Percentiles rank a stretch among this genome's conserved stretches.
phyloP scores from a whole-genome alignment of 2,888 invertebrate genomes.

The Ophraella communa region DNA sequence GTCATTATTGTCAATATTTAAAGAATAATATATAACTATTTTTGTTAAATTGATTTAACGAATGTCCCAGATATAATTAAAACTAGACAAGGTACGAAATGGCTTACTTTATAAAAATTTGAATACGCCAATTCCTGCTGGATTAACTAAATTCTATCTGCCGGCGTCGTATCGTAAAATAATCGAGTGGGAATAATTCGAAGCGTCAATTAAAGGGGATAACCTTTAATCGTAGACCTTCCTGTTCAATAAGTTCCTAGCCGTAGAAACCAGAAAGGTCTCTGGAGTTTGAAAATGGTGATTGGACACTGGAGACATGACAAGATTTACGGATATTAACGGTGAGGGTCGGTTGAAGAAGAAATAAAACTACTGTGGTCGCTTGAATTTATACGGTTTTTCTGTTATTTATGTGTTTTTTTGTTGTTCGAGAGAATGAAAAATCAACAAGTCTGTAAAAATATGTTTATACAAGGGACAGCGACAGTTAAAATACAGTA shows the following conservation, averaged over 20 bases:
- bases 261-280: constrained; percentile 16
- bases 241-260: constrained; percentile 33
- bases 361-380: constrained; percentile 1
- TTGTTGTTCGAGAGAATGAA: too few relatives aligned
- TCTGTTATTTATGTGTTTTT: not conserved
- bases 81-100: too few relatives aligned
- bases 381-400: not conserved
- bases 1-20: too few relatives aligned
- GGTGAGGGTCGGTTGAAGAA: constrained; percentile 13
- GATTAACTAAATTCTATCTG: not conserved
- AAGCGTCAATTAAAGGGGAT: constrained; percentile 31
- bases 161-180: not conserved
- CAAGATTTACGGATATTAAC: constrained; percentile 25
- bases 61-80: too few relatives aligned
- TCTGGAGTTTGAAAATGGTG: constrained; percentile 19
- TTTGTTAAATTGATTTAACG: too few relatives aligned
- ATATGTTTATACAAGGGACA: too few relatives aligned
- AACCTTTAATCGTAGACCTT: constrained; percentile 32
- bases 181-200: constrained; percentile 23
- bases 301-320: constrained; percentile 27
- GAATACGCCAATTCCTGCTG: too few relatives aligned
- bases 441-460: too few relatives aligned
- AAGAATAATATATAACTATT: too few relatives aligned
- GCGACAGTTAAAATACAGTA: too few relatives aligned
- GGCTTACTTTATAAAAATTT: too few relatives aligned